Evolutionary conservation across 2,113 vertebrate species (phyloP).

Genomic region (Amblyopsis rosae): DNA sequence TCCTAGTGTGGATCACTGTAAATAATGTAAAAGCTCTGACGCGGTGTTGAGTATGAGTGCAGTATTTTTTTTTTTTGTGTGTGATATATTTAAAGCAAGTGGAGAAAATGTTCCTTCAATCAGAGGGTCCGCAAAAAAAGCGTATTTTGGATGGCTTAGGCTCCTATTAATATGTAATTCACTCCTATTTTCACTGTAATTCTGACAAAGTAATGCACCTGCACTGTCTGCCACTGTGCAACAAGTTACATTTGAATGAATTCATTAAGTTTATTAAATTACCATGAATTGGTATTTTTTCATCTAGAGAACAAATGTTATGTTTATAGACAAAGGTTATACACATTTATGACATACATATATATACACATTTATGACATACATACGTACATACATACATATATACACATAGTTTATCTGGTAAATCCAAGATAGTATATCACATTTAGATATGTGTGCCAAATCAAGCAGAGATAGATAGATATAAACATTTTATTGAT

Average conservation of each 20-base stretch:
- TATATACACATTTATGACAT: too few relatives aligned
- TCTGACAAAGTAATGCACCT: constrained; percentile 69
- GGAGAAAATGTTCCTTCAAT: constrained; percentile 54
- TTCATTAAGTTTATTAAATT: constrained; percentile 56
- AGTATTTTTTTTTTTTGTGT: constrained; percentile 63
- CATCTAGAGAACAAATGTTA: constrained; percentile 68
- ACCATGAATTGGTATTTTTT: constrained; percentile 69
- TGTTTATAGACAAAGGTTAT: constrained; percentile 61
- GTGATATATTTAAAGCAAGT: constrained; percentile 73
- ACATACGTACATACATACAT: constrained; percentile 4
- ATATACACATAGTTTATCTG: constrained; percentile 51
- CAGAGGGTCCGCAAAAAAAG: constrained; percentile 52
- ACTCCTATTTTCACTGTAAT: constrained; percentile 54
- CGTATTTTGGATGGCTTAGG: constrained; percentile 61
- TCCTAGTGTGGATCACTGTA: constrained; percentile 68
- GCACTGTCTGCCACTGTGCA: constrained; percentile 78
- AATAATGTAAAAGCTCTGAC: constrained; percentile 77
- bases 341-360: constrained; percentile 56
- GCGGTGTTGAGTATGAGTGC: constrained; percentile 72
- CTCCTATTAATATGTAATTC: constrained; percentile 60
- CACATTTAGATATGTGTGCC: constrained; percentile 72
- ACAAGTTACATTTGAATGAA: constrained; percentile 68
- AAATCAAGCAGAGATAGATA: constrained; percentile 69
- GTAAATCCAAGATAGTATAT: constrained; percentile 44
- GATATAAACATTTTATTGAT: constrained; percentile 41